Evolutionary conservation across 2,113 vertebrate genomes (phyloP).

Genomic region (Hyperopisus bebe): DNA sequence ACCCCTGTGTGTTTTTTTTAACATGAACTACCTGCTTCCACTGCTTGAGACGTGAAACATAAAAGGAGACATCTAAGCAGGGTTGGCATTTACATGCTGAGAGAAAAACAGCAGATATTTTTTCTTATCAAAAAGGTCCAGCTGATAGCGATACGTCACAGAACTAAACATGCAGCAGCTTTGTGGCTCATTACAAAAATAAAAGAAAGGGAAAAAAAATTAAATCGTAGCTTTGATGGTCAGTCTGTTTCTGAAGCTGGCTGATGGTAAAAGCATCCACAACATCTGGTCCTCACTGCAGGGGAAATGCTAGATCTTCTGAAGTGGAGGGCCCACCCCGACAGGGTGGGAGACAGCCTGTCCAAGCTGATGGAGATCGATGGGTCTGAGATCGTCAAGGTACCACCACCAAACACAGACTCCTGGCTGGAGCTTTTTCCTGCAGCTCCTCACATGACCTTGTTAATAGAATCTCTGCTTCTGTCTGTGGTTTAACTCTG

Average conservation of each 20-base stretch:
- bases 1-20: not conserved
- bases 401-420: slow-evolving; percentile 36
- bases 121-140: not conserved
- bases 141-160: not conserved
- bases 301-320: slow-evolving; percentile 96
- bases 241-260: not conserved
- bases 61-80: not conserved
- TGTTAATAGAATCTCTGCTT: not conserved
- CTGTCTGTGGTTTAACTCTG: not conserved
- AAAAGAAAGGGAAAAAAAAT: not conserved
- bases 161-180: not conserved
- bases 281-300: slow-evolving; percentile 44
- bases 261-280: not conserved
- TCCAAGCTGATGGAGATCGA: slow-evolving; percentile 96
- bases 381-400: slow-evolving; percentile 98
- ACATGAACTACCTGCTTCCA: not conserved
- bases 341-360: slow-evolving; percentile 90
- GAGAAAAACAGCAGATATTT: not conserved
- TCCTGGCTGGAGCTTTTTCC: not conserved
- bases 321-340: slow-evolving; percentile 93
- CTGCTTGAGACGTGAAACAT: not conserved
- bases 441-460: not conserved
- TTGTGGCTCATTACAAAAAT: not conserved
- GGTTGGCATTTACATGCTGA: not conserved
- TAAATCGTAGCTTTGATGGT: not conserved